phyloP scores from a whole-genome alignment of 2,797 vertebrate species.

The Onychomys arenicola region DNA sequence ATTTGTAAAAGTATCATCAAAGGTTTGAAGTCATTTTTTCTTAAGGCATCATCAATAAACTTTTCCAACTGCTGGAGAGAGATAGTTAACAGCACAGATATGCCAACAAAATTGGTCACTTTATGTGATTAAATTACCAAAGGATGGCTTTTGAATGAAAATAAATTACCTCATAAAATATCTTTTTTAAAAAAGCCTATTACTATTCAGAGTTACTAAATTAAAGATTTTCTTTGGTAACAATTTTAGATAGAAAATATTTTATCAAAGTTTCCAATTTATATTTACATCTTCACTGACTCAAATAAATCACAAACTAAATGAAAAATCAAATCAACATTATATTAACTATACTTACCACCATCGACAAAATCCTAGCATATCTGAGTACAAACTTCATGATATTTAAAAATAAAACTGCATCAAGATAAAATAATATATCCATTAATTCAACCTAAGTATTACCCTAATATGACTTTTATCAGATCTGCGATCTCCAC shows the following conservation, averaged over 20 bases:
- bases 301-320: constrained; percentile 39
- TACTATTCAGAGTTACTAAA: constrained; percentile 36
- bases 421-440: constrained; percentile 13
- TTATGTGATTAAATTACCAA: neutral
- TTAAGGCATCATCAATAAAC: constrained; percentile 90
- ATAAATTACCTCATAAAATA: constrained; percentile 38
- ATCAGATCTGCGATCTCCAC: constrained; percentile 12
- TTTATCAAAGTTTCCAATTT: constrained; percentile 25
- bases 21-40: constrained; percentile 87
- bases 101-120: constrained; percentile 32
- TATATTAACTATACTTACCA: constrained; percentile 30
- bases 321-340: constrained; percentile 56
- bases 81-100: constrained; percentile 38
- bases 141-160: constrained; percentile 49
- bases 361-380: neutral
- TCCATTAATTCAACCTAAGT: neutral
- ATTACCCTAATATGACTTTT: neutral
- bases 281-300: constrained; percentile 30
- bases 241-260: neutral
- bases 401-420: neutral
- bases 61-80: constrained; percentile 91
- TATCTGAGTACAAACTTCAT: neutral
- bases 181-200: neutral
- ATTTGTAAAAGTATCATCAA: constrained; percentile 90
- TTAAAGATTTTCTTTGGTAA: neutral